phyloP scores from a whole-genome alignment of 1,140 invertebrate species.

The Zaprionus camerounensis region DNA sequence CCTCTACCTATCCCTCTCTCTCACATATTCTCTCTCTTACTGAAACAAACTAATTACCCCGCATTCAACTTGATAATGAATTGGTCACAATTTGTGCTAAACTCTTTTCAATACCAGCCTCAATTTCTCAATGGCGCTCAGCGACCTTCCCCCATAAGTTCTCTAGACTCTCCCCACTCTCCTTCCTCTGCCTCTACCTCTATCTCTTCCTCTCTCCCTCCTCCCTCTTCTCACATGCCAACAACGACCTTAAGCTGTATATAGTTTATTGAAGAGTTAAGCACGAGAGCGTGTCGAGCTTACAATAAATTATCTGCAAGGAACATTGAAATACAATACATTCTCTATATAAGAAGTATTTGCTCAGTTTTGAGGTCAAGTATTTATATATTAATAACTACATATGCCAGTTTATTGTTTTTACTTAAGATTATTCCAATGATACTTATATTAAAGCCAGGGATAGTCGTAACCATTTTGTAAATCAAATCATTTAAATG shows the following conservation, averaged over 20 bases:
- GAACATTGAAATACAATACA: background rate
- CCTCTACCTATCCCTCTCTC: background rate
- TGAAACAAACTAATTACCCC: conserved; percentile 62
- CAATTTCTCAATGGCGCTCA: background rate
- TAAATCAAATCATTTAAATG: too few relatives aligned
- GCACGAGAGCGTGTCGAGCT: background rate
- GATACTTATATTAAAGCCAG: background rate
- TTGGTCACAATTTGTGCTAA: conserved; percentile 32
- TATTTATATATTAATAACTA: background rate
- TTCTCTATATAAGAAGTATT: background rate
- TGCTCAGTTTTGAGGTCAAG: background rate
- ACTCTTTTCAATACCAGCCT: conserved; percentile 7
- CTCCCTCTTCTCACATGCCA: background rate
- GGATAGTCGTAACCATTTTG: too few relatives aligned
- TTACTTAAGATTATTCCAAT: background rate
- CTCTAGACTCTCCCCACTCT: background rate
- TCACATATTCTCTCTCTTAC: background rate
- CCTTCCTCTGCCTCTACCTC: background rate
- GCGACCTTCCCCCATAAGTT: conserved; percentile 4
- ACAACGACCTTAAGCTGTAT: background rate
- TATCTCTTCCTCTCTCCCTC: background rate
- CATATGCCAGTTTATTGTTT: background rate
- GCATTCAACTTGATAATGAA: conserved; percentile 45
- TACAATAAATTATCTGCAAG: background rate
- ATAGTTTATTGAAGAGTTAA: too few relatives aligned